Evolutionary conservation across 2,797 vertebrate genomes (phyloP), one percentile per base, ranked within the genome.

Genomic region (Coregonus suidteri): DNA sequence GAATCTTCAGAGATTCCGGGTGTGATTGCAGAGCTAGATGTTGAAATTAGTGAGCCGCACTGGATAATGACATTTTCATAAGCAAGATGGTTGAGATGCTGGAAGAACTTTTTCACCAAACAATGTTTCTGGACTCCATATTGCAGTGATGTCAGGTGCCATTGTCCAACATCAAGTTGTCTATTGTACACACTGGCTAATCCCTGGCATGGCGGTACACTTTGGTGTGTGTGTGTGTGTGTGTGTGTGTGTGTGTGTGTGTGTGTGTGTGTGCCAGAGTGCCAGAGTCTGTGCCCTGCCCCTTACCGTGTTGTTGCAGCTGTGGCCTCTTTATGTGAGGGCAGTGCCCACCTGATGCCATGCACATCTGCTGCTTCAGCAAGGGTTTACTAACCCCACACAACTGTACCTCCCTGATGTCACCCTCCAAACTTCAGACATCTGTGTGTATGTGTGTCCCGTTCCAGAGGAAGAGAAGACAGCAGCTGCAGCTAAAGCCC

Each of bases 271-370:
- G 80, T 74, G 75, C 52, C 54, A 82, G 56, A 74, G 73, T 72
- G 75, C 6, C 69, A 80, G 35, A 41, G 81, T 77, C 78, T 86
- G 79, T 89, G 85, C 83, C 78, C 67, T 37, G 80, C 75, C 79
- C 85, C 79, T 89, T 85, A 83, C 79, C 76, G 82, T 84, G 80
- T 82, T 73, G 74, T 74, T 82, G 82, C 90, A 89, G 92, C 88
- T 88, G 85, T 79, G 84, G 77, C 85, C 84, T 86, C 82, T 78
- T 87, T 74, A 76, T 86, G 89, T 82, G 65, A 78, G 51, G 75
- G 77, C 79, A 81, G 78, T 87, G 77, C 84, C 88, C 88, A 91
- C 88, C 90, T 91, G 86, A 93, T 91, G 87, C 89, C 85, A 88
- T 82, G 85, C 16, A 85, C 84, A 89, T 87, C 90, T 90, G 89